Percentiles rank a stretch among this genome's conserved stretches.
These are phyloP conservation scores for Hycleus phaleratus DNA, from an alignment of 1,140 invertebrate species.

Conservation along the genomic window DNA sequence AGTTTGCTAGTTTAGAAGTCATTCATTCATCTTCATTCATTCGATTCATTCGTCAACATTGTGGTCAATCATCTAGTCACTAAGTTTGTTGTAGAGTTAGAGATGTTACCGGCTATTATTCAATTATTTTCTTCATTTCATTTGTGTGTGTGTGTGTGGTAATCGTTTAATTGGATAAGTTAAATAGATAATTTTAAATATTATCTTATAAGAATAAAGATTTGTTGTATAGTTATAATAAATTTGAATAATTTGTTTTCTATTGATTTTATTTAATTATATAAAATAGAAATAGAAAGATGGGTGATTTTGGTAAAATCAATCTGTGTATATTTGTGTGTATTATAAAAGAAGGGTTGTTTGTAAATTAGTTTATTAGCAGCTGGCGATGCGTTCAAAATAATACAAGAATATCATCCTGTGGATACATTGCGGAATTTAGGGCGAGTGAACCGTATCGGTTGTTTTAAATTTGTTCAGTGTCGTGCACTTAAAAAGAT, in stretches of 20 bases:
- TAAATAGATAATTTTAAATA: too few relatives aligned
- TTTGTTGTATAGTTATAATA: too few relatives aligned
- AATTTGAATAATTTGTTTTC: too few relatives aligned
- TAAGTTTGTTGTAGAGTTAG: slow-evolving; percentile 3
- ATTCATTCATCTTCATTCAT: slow-evolving; percentile 15
- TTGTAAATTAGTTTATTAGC: too few relatives aligned
- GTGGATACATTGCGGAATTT: slow-evolving; percentile 5
- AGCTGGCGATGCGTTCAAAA: too few relatives aligned
- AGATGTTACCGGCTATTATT: slow-evolving; percentile 5
- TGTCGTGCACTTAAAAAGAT: slow-evolving; percentile 28
- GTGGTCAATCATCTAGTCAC: slow-evolving; percentile 11
- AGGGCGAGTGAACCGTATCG: slow-evolving; percentile 9
- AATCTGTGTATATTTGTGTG: too few relatives aligned
- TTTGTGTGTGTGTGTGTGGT: not conserved
- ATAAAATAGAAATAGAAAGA: too few relatives aligned
- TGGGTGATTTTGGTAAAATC: too few relatives aligned
- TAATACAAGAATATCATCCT: not conserved
- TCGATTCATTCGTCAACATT: slow-evolving; percentile 17
- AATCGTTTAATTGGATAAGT: too few relatives aligned
- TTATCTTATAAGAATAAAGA: too few relatives aligned
- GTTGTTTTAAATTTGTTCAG: slow-evolving; percentile 19
- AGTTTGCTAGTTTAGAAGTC: slow-evolving; percentile 13
- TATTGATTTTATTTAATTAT: too few relatives aligned
- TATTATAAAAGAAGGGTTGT: too few relatives aligned
- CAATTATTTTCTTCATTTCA: slow-evolving; percentile 13